Evolutionary conservation across 2,797 vertebrate species (phyloP), one percentile per base, ranked within the genome.

Genomic region (Platalea minor): DNA sequence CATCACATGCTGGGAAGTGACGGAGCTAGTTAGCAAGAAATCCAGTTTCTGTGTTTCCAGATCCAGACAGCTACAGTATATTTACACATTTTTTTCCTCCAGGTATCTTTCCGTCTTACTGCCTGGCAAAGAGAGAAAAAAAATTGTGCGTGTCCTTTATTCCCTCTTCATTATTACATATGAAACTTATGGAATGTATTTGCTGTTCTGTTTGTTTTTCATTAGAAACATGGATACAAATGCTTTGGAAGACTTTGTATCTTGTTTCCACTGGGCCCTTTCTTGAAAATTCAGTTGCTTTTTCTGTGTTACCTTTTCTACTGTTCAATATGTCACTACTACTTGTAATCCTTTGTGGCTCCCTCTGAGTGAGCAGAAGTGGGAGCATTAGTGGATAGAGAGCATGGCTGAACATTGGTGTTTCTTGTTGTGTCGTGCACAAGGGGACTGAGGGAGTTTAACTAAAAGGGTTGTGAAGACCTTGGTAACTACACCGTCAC

Each of bases 401-500:
- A 23, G 19, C 29, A 5, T 12, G 28, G 25, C 35, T 9, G 26
- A 37, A 33, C 20, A 2, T 3, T 11, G n/a, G 4, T 41, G 13
- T 23, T 61, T 76, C 19, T n/a, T 28, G 33, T 29, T 43, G 1
- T 35, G 39, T 39, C 0, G 4, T 60, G 37, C 21, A 9, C 31
- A 39, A 3, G 0, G 1, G 24, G 48, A 26, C 45, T 14, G 56
- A 87, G 37, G 18, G 18, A 63, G 4, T 43, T 80, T 43, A 51
- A 23, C 60, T 18, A 21, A 48, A 51, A 67, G 14, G 6, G 4
- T 28, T 65, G 21, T 9, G 17, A 74, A 31, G 23, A n/a, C 26
- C 24, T 67, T 2, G 1, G 25, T 23, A 48, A 11, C 41, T 63
- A 2, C 23, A 11, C 0, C 14, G 28, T 29, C n/a, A 53, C 16